Evolutionary conservation across 2,888 invertebrate genomes (phyloP), one percentile per base, ranked within the genome.

Genomic region (Andrena flavipes): DNA sequence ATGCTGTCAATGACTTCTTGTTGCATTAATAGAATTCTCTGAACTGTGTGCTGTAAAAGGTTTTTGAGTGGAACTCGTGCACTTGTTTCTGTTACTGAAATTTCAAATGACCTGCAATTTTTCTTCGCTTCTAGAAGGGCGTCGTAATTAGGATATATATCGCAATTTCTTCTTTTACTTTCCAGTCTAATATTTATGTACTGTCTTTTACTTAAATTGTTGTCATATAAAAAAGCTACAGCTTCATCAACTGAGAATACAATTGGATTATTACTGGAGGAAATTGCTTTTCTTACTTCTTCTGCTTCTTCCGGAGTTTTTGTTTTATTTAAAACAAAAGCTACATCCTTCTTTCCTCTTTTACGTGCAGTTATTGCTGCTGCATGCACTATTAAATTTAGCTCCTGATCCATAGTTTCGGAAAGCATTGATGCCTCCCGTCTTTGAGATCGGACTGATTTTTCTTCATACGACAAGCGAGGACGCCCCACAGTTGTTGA

Each of bases 21-120:
- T 51, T 51, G 51, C 29, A 49, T n/a, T 29, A 29, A 29, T 23
- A 49, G n/a, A 49, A 65, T 65, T 65, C 48, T 65, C 29, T 65
- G 23, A 16, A 26, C n/a, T 49, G 65, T 65, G 20, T 65, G 65
- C 4, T 65, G 26, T 29, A 65, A 49, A 16, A 65, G 29, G 7
- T 65, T 30, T 49, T 65, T 26, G 16, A 33, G 20, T 33, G 62
- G n/a, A n/a, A 62, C 33, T 33, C 30, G 16, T 33, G 62, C 62
- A n/a, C n/a, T n/a, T 62, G 62, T 62, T n/a, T 62, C 35, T 29
- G 62, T 33, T 33, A 35, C 33, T 33, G n/a, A 16, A 33, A 62
- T 35, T 16, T 33, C 8, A 62, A n/a, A 16, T n/a, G 62, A 20
- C 2, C 13, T 62, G 33, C 62, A 62, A 13, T 33, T 10, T 62